A percentile compares a stretch with the other conserved stretches of the same genome.
phyloP scores from a whole-genome alignment of 1,140 invertebrate species.

The Anastrepha obliqua region DNA sequence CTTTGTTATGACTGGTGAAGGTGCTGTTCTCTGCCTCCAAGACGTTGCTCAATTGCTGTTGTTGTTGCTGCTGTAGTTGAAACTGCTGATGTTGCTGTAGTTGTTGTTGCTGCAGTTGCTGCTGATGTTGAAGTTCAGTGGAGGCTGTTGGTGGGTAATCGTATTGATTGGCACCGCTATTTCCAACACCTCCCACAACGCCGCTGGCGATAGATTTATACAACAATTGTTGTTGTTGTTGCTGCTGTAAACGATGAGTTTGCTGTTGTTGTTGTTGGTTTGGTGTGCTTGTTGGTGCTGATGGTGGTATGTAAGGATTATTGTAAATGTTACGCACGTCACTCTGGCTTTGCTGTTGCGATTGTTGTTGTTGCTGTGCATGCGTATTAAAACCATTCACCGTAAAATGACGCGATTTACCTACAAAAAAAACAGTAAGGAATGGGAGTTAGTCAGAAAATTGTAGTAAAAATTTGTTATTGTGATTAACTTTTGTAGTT shows the following conservation, averaged over 20 bases:
- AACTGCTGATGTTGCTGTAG: conserved; percentile 61
- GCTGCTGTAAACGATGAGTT: conserved; percentile 57
- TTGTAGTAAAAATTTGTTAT: background rate
- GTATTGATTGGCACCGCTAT: conserved; percentile 63
- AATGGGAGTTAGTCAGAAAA: conserved; percentile 49
- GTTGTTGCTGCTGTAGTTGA: conserved; percentile 59
- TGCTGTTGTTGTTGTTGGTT: conserved; percentile 59
- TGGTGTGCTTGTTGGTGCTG: conserved; percentile 61
- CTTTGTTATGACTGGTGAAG: conserved; percentile 70
- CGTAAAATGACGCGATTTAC: conserved; percentile 72
- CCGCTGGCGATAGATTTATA: conserved; percentile 63
- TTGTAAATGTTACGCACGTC: conserved; percentile 72
- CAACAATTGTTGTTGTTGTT: conserved; percentile 64
- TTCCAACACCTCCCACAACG: conserved; percentile 16
- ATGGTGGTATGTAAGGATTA: conserved; percentile 68
- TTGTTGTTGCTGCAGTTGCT: conserved; percentile 58
- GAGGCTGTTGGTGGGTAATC: conserved; percentile 70
- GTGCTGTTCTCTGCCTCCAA: conserved; percentile 68
- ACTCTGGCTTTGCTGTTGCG: conserved; percentile 57
- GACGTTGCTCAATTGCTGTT: conserved; percentile 58
- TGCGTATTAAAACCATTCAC: conserved; percentile 72
- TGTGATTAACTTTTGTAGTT: background rate
- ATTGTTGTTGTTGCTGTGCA: conserved; percentile 61
- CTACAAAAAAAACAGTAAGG: conserved; percentile 59
- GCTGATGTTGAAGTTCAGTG: conserved; percentile 68